phyloP scores from a whole-genome alignment of 2,113 vertebrate species.

The Ammodytes dubius region DNA sequence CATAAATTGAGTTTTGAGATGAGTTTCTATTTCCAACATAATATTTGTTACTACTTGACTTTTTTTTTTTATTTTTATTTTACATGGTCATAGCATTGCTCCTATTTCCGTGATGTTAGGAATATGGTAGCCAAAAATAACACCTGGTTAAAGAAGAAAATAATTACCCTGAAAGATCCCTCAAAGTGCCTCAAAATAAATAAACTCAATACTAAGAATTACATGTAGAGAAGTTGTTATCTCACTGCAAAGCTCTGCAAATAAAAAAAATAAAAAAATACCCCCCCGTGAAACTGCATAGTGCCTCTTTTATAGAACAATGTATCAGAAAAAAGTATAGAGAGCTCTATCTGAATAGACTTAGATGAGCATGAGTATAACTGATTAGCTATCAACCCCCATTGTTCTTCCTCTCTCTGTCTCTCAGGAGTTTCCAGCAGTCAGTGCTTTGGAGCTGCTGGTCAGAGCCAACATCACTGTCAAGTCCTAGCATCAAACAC shows the following conservation, averaged over 20 bases:
- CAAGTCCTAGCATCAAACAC: constrained; percentile 90
- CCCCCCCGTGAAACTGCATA: no score
- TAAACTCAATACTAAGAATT: no score
- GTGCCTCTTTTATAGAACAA: background rate
- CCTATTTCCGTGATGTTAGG: background rate
- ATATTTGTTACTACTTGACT: background rate
- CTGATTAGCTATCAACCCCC: rapidly evolving
- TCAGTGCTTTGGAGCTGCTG: constrained; percentile 90
- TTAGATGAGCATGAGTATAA: background rate
- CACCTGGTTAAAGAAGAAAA: background rate
- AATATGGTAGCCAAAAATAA: background rate
- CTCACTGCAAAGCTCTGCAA: no score
- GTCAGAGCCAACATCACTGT: constrained; percentile 92
- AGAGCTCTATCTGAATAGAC: background rate
- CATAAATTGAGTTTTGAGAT: no score
- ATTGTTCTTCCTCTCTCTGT: background rate
- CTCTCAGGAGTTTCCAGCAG: constrained; percentile 88
- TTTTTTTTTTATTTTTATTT: background rate
- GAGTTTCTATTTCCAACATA: no score
- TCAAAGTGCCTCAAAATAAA: no score
- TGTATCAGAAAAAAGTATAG: background rate
- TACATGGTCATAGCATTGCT: background rate
- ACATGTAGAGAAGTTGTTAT: no score
- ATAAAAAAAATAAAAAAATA: background rate
- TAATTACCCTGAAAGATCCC: no score